Evolutionary conservation across 2,888 invertebrate genomes (phyloP), one percentile per base, ranked within the genome.

Genomic region (Drosophila meridionalis): DNA sequence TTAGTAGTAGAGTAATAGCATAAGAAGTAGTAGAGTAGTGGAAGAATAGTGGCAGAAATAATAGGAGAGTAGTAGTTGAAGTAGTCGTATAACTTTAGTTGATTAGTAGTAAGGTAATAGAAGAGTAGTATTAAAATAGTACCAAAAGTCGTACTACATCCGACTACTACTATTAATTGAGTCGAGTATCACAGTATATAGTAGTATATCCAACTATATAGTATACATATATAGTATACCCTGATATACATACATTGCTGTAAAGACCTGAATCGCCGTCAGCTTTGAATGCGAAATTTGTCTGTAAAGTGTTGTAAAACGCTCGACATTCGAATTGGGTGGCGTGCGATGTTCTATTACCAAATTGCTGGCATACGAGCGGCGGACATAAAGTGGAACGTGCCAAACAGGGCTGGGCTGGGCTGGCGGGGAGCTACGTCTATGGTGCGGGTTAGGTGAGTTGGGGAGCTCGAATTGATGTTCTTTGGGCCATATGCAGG

Each of bases 361-460:
- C 58, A 63, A 60, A 64, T 57, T 59, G 45, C 30, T 52, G 76
- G 48, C 61, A 74, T 63, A 60, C 69, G 63, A 59, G 42, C 45
- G 20, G 20, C 34, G 58, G 43, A 47, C 47, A 74, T 68, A 36
- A 67, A 56, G 14, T 52, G 34, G 20, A 42, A 36, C 40, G 48
- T n/a, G 26, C n/a, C 12, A n/a, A 9, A 36, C 20, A 3, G 11
- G n/a, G 5, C 14, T 11, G 45, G 26, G 11, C 3, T 9, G 0
- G 11, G 11, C 11, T 5, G 11, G 26, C 20, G 7, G 3, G 11
- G 30, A 0, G 30, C 30, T 9, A 32, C 30, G 50, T 32, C 50
- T 50, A 32, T 50, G 32, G 9, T 2, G 1, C 1, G n/a, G n/a
- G 32, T 14, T 8, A 32, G 8, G 43, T 20, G 14, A 8, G 1